These are phyloP conservation scores for Rhabdornis inornatus DNA, from an alignment of 2,113 vertebrate species.

Conservation along the genomic window DNA sequence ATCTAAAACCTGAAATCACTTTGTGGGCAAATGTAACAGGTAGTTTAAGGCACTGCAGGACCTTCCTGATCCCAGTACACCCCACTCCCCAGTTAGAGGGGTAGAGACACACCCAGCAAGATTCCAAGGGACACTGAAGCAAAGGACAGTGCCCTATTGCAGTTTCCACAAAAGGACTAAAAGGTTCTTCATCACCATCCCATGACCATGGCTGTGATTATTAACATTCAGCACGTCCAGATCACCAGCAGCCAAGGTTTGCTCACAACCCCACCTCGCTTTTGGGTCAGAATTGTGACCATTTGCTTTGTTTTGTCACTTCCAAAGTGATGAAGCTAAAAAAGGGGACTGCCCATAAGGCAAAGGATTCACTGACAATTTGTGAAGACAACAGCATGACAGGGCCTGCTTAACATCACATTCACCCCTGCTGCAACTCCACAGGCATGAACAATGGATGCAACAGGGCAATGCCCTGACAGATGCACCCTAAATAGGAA, in stretches of 20 bases:
- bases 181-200: not conserved
- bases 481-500: not conserved
- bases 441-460: not conserved
- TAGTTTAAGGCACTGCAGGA: not conserved
- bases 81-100: not conserved
- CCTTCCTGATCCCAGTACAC: not conserved
- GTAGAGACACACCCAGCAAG: not conserved
- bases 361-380: not conserved
- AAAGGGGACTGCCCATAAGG: not conserved
- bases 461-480: not conserved
- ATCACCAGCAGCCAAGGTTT: not conserved
- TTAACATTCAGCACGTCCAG: not conserved
- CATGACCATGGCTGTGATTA: not conserved
- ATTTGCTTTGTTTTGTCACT: not conserved
- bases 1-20: not conserved
- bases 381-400: not conserved
- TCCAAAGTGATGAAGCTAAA: not conserved
- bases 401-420: not conserved
- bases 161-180: not conserved
- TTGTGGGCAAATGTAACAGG: rapidly evolving
- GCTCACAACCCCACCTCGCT: not conserved
- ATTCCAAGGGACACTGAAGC: not conserved
- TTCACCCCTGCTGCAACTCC: not conserved
- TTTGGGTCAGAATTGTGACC: not conserved
- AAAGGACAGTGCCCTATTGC: not conserved